Conservation (phyloP, 2,888 invertebrate genomes). For the Zygaena filipendulae region DNA sequence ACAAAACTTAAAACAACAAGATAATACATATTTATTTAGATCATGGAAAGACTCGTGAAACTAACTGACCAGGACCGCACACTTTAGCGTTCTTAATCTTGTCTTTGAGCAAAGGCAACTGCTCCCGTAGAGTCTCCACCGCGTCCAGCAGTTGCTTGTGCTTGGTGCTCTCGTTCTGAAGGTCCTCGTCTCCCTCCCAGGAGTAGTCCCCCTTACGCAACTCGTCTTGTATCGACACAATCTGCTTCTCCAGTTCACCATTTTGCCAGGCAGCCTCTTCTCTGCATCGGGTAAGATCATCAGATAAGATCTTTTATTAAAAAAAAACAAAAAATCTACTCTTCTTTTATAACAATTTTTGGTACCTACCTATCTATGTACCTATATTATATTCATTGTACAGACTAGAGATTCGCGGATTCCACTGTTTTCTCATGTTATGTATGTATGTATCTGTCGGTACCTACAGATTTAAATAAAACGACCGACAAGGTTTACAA, state of each 20-base stretch:
- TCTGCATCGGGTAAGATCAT: too few species aligned
- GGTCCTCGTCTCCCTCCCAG: slow-evolving; percentile 51
- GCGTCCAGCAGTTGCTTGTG: slow-evolving; percentile 50
- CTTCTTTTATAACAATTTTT: background rate
- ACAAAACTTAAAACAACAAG: too few species aligned
- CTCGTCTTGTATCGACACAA: slow-evolving; percentile 51
- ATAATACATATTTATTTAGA: too few species aligned
- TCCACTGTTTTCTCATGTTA: too few species aligned
- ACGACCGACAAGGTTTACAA: too few species aligned
- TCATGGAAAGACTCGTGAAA: too few species aligned
- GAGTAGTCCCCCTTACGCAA: slow-evolving; percentile 44
- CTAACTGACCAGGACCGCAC: slow-evolving; percentile 46
- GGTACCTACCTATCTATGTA: background rate
- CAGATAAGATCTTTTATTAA: too few species aligned
- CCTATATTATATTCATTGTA: too few species aligned
- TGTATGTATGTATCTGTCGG: background rate
- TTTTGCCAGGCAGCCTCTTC: slow-evolving; percentile 60
- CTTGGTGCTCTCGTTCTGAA: slow-evolving; percentile 40
- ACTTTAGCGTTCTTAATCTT: slow-evolving; percentile 56
- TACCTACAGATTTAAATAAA: too few species aligned
- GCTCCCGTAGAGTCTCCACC: slow-evolving; percentile 41
- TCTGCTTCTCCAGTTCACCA: slow-evolving; percentile 54
- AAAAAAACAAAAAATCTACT: background rate
- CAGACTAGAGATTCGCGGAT: too few species aligned
- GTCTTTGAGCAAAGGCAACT: slow-evolving; percentile 48